These are phyloP conservation scores for Nerophis lumbriciformis DNA, from an alignment of 2,113 vertebrate genomes.

Conservation along the genomic window DNA sequence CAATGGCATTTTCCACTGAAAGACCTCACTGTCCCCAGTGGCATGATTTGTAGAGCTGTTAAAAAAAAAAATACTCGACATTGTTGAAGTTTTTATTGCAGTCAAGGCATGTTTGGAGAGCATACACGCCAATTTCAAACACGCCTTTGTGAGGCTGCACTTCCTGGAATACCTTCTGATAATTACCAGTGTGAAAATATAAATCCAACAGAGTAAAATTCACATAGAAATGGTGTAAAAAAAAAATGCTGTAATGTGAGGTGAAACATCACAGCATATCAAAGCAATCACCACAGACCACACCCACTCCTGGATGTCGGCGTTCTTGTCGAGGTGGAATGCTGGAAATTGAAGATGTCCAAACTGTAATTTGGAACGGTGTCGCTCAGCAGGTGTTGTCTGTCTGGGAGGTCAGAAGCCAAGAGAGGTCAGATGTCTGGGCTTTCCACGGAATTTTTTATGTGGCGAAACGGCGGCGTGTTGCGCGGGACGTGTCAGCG, in stretches of 20 bases:
- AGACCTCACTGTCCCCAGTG: background rate
- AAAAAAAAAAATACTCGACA: slow-evolving; percentile 36
- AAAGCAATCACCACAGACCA: too few relatives aligned
- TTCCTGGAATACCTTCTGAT: slow-evolving; percentile 31
- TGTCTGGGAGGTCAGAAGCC: too few relatives aligned
- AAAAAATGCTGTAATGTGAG: background rate
- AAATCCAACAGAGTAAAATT: background rate
- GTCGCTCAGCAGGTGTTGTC: too few relatives aligned
- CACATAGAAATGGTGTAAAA: background rate
- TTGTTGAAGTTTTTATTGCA: slow-evolving; percentile 41
- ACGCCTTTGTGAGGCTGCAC: slow-evolving; percentile 27
- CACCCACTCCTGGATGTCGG: too few relatives aligned
- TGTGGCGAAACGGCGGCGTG: too few relatives aligned
- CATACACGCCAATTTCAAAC: slow-evolving; percentile 12
- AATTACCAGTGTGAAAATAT: background rate
- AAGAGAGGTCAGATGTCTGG: too few relatives aligned
- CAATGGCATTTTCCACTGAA: slow-evolving; percentile 14
- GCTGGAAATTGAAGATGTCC: too few relatives aligned
- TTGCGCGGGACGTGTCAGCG: too few relatives aligned
- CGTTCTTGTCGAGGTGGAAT: too few relatives aligned
- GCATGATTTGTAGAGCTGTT: slow-evolving; percentile 26
- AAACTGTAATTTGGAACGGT: too few relatives aligned
- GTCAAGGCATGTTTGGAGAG: slow-evolving; percentile 35
- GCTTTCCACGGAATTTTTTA: too few relatives aligned
- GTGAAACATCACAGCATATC: too few relatives aligned